Base-by-base conservation (phyloP, 1,140 invertebrate genomes). In the Brachionus rotundiformis region DNA sequence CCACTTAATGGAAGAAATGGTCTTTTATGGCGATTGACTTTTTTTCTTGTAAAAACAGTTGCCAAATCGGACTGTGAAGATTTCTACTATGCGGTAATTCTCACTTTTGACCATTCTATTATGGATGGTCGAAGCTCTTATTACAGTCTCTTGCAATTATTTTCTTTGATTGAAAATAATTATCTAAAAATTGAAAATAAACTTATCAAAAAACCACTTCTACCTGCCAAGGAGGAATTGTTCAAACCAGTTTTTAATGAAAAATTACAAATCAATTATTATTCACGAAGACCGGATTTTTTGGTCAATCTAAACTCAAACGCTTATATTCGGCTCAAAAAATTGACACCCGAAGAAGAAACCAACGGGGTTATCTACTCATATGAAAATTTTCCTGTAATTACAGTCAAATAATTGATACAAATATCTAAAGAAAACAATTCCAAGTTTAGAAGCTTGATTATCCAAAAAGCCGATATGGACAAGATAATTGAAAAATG, bases 81-180 rank as follows among this genome's bases (percentile, higher is more conserved):
- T 16, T 31, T 27, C 25, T 59, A 59, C 19, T 79, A 79, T 13
- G 31, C 76, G 2, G 29, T 79, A 19, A 79, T 79, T 25, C 29
- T 79, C 6, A 63, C 47, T 25, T 79, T 39, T 63, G 76, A 79
- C 25, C 76, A 79, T 59, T 54, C 76, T 16, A 79, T 79, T n/a
- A 79, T 79, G 76, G 76, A 79, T 6, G 76, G 76, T 25, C 27
- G 76, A 19, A 59, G 44, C 25, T 59, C 44, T 33, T 79, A 79
- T 33, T 29, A 5, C 2, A 39, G 44, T 27, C 29, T 79, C 1
- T 63, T 79, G 19, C 47, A 79, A 63, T 41, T 79, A 6, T 79
- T 79, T 63, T 79, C 76, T 13, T 27, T 79, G 23, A 54, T 79
- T 11, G 76, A 79, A 59, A 63, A 79, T 27, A 63, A 59, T 39